phyloP scores from a whole-genome alignment of 2,797 vertebrate species.

The Chromobotia macracanthus region DNA sequence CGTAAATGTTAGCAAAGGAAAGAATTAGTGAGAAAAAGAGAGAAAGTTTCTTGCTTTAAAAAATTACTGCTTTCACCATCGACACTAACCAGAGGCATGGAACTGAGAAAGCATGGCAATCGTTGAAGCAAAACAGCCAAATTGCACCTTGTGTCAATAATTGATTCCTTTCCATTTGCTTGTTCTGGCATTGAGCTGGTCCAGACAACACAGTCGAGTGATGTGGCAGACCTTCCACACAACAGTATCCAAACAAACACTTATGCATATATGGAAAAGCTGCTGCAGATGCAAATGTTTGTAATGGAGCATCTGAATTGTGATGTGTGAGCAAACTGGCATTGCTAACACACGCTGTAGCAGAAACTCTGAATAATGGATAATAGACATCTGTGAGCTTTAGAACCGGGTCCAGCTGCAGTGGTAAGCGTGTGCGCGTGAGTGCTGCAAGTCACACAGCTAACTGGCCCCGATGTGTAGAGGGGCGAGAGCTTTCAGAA shows the following conservation, averaged over 20 bases:
- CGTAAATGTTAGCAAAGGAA: conserved; percentile 30
- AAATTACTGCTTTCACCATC: conserved; percentile 34
- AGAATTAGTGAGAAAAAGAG: conserved; percentile 36
- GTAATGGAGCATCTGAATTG: conserved; percentile 21
- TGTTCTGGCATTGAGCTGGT: conserved; percentile 38
- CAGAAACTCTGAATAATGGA: conserved; percentile 29
- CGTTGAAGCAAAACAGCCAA: conserved; percentile 42
- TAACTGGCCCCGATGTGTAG: conserved; percentile 44
- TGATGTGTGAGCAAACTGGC: conserved; percentile 4
- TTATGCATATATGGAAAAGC: background rate
- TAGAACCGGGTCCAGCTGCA: conserved; percentile 46
- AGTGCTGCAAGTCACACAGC: conserved; percentile 3
- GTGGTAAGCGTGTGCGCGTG: conserved; percentile 8
- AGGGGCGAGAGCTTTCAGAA: conserved; percentile 57
- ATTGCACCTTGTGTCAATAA: conserved; percentile 51
- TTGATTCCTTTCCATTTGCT: conserved; percentile 58
- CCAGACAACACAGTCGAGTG: conserved; percentile 23
- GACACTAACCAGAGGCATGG: conserved; percentile 51
- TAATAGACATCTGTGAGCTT: conserved; percentile 41
- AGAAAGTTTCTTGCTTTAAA: conserved; percentile 25
- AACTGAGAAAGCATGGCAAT: conserved; percentile 21
- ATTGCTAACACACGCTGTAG: conserved; percentile 16
- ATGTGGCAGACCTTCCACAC: conserved; percentile 16
- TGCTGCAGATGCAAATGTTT: background rate
- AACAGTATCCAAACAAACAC: conserved; percentile 8